Evolutionary conservation across 2,113 vertebrate species (phyloP).

Genomic region (Indicator indicator): DNA sequence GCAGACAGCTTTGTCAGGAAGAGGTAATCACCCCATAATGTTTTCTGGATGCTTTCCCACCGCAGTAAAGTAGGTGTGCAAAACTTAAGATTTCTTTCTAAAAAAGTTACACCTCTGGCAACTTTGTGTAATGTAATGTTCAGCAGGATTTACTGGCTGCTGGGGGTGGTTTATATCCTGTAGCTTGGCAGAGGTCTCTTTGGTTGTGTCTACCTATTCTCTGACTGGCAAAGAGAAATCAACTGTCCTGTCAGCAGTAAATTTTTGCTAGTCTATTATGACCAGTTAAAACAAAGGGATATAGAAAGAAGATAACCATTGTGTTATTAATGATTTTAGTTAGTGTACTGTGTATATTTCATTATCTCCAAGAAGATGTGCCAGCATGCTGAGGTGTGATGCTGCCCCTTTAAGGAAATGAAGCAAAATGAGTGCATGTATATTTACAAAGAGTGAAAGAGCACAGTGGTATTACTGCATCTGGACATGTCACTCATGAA

Average conservation of each 20-base stretch:
- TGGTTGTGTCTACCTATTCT: neutral
- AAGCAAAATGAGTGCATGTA: neutral
- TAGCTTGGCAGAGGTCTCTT: neutral
- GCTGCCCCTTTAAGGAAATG: constrained; percentile 56
- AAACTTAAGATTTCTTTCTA: neutral
- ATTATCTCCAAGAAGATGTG: neutral
- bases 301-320: neutral
- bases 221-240: neutral
- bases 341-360: neutral
- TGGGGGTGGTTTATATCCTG: neutral
- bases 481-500: constrained; percentile 41
- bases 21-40: neutral
- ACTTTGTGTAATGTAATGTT: neutral
- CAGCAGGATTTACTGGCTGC: neutral
- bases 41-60: neutral
- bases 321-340: neutral
- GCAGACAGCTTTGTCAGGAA: neutral
- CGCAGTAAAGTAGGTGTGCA: neutral
- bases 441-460: constrained; percentile 17
- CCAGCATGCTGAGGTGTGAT: neutral
- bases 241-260: neutral
- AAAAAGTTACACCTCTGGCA: neutral
- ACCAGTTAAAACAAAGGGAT: neutral
- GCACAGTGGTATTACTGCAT: neutral
- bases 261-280: neutral